Percentiles rank a stretch among this genome's conserved stretches.
Conservation (phyloP, 1,140 invertebrate genomes). For the Drosophila tsacasi region DNA sequence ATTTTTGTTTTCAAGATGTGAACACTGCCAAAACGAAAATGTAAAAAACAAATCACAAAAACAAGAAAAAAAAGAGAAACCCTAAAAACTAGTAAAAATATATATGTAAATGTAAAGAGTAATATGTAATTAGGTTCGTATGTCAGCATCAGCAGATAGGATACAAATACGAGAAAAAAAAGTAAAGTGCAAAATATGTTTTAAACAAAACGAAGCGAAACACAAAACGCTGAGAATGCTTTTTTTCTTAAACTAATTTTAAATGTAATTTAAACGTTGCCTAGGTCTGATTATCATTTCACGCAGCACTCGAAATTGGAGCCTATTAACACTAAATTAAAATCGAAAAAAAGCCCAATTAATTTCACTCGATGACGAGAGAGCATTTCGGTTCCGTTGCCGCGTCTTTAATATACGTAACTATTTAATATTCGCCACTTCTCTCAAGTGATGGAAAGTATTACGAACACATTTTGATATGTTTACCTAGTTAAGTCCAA, state of each 20-base stretch:
- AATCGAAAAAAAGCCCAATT: conserved; percentile 15
- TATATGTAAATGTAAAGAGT: conserved; percentile 48
- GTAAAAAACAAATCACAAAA: conserved; percentile 31
- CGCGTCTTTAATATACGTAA: conserved; percentile 50
- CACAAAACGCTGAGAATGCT: conserved; percentile 54
- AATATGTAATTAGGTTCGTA: conserved; percentile 38
- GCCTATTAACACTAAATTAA: conserved; percentile 19
- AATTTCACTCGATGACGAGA: conserved; percentile 41
- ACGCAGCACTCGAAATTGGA: conserved; percentile 32
- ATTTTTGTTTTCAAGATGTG: conserved; percentile 69
- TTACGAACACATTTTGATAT: conserved; percentile 56
- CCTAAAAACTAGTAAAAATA: conserved; percentile 48
- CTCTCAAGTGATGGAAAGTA: conserved; percentile 67
- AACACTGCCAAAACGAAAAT: conserved; percentile 80
- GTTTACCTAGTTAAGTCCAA: conserved; percentile 40
- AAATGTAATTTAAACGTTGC: conserved; percentile 67
- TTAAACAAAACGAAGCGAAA: conserved; percentile 70
- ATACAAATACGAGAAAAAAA: conserved; percentile 53
- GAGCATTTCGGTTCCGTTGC: conserved; percentile 49
- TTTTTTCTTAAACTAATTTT: conserved; percentile 71
- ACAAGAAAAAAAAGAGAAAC: conserved; percentile 25
- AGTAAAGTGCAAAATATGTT: conserved; percentile 83
- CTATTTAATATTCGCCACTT: conserved; percentile 55
- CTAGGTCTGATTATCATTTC: conserved; percentile 58
- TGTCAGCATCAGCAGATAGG: conserved; percentile 45